These are phyloP conservation scores for Drosophila navojoa DNA, from an alignment of 1,140 invertebrate genomes.

Conservation along the genomic window DNA sequence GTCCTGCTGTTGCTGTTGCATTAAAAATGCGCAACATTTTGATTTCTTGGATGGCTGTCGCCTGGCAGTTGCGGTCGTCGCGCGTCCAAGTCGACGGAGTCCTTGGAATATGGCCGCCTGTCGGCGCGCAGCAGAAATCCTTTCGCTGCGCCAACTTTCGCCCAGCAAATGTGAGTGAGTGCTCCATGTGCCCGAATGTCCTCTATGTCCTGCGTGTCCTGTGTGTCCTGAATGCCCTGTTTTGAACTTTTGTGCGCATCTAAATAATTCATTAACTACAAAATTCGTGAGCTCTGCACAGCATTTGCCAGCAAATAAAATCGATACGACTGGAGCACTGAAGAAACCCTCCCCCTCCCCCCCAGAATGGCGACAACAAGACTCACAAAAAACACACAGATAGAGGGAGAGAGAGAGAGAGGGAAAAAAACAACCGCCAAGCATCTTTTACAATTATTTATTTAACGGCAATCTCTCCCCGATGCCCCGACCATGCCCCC, in stretches of 20 bases:
- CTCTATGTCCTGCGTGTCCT: not conserved
- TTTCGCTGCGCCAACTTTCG: slow-evolving; percentile 45
- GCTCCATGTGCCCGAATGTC: not conserved
- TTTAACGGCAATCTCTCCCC: slow-evolving; percentile 50
- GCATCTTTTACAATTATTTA: slow-evolving; percentile 56
- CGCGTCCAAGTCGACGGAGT: not conserved
- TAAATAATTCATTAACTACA: slow-evolving; percentile 80
- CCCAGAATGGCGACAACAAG: slow-evolving; percentile 36
- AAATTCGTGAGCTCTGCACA: slow-evolving; percentile 65
- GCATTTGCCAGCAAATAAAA: slow-evolving; percentile 50
- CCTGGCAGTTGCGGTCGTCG: slow-evolving; percentile 52
- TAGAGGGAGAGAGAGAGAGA: too few species aligned
- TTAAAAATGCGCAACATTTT: slow-evolving; percentile 76
- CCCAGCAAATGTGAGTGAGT: slow-evolving; percentile 27
- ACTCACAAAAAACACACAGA: not conserved
- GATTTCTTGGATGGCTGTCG: slow-evolving; percentile 68
- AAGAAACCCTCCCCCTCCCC: too few species aligned
- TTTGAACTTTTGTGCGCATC: slow-evolving; percentile 77
- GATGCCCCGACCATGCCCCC: slow-evolving; percentile 1
- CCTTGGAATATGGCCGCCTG: not conserved
- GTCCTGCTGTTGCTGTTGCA: slow-evolving; percentile 22
- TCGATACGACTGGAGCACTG: slow-evolving; percentile 72
- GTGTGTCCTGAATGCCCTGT: not conserved
- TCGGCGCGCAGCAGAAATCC: slow-evolving; percentile 9
- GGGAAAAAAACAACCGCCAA: slow-evolving; percentile 25